Percentiles rank a stretch among this genome's conserved stretches.
These are phyloP conservation scores for Camelus dromedarius DNA, from an alignment of 2,113 vertebrate genomes.

Conservation along the genomic window DNA sequence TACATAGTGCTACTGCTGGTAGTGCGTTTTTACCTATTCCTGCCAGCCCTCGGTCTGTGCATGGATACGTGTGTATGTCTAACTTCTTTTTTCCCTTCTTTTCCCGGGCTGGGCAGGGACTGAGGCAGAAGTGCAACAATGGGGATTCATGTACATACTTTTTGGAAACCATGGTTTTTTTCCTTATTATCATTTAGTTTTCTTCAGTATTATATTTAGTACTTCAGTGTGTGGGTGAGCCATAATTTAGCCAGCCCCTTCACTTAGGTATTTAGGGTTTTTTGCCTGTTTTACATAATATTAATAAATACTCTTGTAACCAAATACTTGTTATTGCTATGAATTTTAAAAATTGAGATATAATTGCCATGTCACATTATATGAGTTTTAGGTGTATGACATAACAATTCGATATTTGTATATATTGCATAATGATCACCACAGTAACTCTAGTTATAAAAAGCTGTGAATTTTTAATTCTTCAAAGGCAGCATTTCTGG, in stretches of 20 bases:
- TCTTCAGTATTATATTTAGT: background rate
- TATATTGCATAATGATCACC: no score
- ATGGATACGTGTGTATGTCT: background rate
- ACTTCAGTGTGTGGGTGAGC: background rate
- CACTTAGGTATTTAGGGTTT: background rate
- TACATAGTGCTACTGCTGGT: background rate
- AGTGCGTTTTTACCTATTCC: background rate
- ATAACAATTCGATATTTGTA: no score
- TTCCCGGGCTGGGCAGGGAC: background rate
- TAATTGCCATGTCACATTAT: background rate
- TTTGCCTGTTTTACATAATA: background rate
- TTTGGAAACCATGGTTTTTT: background rate
- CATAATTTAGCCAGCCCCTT: background rate
- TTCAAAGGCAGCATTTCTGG: background rate
- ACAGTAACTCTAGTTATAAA: no score
- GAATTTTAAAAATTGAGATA: background rate
- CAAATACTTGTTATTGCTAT: background rate
- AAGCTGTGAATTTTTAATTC: background rate
- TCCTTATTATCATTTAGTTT: background rate
- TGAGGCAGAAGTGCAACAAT: background rate
- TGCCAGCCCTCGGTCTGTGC: background rate
- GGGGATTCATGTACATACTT: background rate
- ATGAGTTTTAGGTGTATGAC: no score
- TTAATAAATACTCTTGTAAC: background rate
- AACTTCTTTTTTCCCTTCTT: background rate